Conservation (phyloP, 2,888 invertebrate species). For the Dynastes tityus region DNA sequence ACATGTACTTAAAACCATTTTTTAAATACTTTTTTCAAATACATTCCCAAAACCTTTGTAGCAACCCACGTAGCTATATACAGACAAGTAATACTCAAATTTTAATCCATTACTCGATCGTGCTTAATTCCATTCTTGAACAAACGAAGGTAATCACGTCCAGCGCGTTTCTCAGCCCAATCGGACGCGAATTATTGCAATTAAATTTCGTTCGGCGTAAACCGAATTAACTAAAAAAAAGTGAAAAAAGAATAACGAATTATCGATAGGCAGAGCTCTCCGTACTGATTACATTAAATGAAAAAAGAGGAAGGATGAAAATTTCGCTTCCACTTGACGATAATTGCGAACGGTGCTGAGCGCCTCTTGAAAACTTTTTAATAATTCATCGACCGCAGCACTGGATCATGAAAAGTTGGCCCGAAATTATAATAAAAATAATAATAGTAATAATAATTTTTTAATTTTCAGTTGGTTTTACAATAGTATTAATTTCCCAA, state of each 20-base stretch:
- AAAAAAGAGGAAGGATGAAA: neutral
- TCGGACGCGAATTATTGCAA: neutral
- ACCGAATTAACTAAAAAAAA: constrained; percentile 3
- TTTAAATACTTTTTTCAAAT: too few relatives aligned
- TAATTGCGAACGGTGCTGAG: neutral
- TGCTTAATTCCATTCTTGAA: too few relatives aligned
- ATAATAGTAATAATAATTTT: too few relatives aligned
- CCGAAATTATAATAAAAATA: too few relatives aligned
- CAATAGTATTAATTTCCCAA: too few relatives aligned
- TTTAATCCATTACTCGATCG: too few relatives aligned
- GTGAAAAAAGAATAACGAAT: constrained; percentile 5
- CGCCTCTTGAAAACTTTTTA: neutral
- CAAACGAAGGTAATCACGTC: neutral
- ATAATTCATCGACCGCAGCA: neutral
- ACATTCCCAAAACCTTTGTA: too few relatives aligned
- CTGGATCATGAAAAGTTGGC: neutral
- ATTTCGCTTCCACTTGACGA: neutral
- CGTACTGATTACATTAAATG: neutral
- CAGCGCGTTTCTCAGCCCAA: too few relatives aligned
- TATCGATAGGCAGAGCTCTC: neutral
- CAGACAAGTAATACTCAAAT: too few relatives aligned
- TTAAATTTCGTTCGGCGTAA: neutral
- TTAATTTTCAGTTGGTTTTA: too few relatives aligned
- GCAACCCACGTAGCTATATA: too few relatives aligned
- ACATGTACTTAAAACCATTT: too few relatives aligned